Percentiles rank a stretch among this genome's conserved stretches.
Conservation (phyloP, 1,140 invertebrate species). For the Rhizoglyphus robini region DNA sequence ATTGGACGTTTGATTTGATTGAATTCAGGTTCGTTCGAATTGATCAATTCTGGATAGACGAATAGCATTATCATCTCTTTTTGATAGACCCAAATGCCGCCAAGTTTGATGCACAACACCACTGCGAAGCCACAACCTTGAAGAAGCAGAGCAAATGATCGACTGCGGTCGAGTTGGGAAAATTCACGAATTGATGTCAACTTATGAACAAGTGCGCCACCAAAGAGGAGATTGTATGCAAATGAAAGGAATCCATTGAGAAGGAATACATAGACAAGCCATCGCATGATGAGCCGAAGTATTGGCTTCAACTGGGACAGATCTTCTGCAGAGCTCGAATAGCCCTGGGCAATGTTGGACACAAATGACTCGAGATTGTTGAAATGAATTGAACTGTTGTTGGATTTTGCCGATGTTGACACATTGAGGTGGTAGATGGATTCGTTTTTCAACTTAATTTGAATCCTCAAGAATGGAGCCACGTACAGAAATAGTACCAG, state of each 20-base stretch:
- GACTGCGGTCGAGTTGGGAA: not conserved
- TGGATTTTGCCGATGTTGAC: too few species aligned
- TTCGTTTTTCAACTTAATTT: not conserved
- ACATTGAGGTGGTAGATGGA: too few species aligned
- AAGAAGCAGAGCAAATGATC: not conserved
- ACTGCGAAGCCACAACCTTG: not conserved
- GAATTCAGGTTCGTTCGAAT: not conserved
- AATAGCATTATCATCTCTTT: not conserved
- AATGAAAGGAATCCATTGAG: not conserved
- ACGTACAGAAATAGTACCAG: not conserved
- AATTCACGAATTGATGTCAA: not conserved
- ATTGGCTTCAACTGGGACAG: not conserved
- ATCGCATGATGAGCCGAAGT: not conserved
- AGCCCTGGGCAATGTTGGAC: not conserved
- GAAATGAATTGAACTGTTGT: not conserved
- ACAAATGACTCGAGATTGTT: not conserved
- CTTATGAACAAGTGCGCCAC: not conserved
- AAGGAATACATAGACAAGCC: not conserved
- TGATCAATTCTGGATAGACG: not conserved
- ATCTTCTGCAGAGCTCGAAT: not conserved
- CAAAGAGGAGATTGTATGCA: not conserved
- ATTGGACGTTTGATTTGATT: not conserved
- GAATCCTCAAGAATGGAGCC: not conserved
- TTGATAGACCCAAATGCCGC: not conserved
- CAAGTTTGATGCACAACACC: not conserved